A percentile compares a stretch with the other conserved stretches of the same genome.
phyloP scores from a whole-genome alignment of 2,113 vertebrate genomes.

The Chaetura pelagica region DNA sequence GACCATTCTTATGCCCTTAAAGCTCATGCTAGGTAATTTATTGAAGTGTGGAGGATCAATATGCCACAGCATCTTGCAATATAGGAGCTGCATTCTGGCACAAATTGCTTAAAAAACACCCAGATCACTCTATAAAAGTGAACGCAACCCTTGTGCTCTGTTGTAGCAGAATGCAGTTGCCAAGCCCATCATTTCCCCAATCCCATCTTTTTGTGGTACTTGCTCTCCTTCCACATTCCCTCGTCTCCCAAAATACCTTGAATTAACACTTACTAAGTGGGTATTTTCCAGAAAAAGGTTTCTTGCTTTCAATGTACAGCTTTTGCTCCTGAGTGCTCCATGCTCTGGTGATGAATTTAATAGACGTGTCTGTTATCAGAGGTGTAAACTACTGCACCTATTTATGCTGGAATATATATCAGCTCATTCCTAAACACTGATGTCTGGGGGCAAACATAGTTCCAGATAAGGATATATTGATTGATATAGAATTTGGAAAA shows the following conservation, averaged over 20 bases:
- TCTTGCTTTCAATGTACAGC: not conserved
- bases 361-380: not conserved
- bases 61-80: not conserved
- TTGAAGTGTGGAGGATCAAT: not conserved
- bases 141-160: rapidly evolving
- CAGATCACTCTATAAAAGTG: not conserved
- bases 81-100: not conserved
- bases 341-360: not conserved
- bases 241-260: not conserved
- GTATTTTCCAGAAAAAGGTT: not conserved
- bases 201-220: not conserved
- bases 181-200: not conserved
- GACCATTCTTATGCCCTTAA: not conserved
- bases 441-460: not conserved
- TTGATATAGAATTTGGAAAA: slow-evolving; percentile 20
- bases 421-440: not conserved
- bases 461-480: not conserved
- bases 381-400: not conserved
- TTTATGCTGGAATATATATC: not conserved
- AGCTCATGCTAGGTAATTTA: not conserved
- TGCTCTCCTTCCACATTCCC: not conserved
- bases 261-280: not conserved
- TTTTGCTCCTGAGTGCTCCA: not conserved
- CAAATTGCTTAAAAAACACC: rapidly evolving
- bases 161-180: not conserved